These are phyloP conservation scores for Opisthocomus hoazin DNA, from an alignment of 2,113 vertebrate genomes.

Conservation along the genomic window DNA sequence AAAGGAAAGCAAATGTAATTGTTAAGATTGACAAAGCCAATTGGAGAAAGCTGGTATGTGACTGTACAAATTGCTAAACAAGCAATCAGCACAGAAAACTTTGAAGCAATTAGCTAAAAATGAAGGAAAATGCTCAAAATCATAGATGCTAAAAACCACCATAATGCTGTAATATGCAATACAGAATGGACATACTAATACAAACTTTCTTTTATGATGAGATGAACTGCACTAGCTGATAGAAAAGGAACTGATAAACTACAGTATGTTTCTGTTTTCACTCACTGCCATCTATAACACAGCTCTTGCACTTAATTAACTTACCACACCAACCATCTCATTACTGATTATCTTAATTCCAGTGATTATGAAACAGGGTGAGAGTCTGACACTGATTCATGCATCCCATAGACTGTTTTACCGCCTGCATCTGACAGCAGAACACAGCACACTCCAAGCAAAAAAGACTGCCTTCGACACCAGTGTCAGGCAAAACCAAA, in stretches of 20 bases:
- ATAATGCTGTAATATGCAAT: background rate
- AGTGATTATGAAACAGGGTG: constrained; percentile 17
- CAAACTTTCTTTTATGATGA: background rate
- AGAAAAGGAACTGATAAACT: background rate
- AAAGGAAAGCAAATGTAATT: constrained; percentile 14
- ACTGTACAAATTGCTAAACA: background rate
- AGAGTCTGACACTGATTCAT: constrained; percentile 18
- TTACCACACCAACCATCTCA: constrained; percentile 32
- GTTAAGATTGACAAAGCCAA: constrained; percentile 21
- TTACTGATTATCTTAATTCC: constrained; percentile 41
- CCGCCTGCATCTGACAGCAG: background rate
- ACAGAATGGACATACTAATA: background rate
- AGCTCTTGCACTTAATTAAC: constrained; percentile 30
- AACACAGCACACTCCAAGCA: background rate
- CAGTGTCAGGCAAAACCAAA: background rate
- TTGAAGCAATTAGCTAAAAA: background rate
- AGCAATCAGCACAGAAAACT: background rate
- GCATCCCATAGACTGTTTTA: background rate
- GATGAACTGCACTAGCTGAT: background rate
- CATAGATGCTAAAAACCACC: background rate
- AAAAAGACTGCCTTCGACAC: background rate
- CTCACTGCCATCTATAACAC: background rate
- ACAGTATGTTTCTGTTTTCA: background rate
- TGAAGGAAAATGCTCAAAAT: background rate
- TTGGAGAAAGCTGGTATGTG: background rate